Evolutionary conservation across 2,797 vertebrate genomes (phyloP).

Genomic region (Enteromius treurensis): DNA sequence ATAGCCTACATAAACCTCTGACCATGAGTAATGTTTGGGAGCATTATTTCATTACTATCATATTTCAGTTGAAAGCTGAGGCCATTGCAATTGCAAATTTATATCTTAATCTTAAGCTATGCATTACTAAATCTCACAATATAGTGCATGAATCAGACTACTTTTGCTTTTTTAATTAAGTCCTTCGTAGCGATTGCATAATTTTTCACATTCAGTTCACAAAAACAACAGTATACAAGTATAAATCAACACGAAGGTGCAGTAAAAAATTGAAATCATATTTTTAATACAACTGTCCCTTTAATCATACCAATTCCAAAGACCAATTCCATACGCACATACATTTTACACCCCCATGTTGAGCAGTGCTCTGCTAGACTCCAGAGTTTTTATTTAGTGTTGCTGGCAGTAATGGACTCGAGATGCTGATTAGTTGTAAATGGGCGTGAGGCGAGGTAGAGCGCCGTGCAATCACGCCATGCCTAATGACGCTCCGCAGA

Average conservation of each 20-base stretch:
- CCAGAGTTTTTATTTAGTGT: constrained; percentile 41
- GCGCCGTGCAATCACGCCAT: constrained; percentile 62
- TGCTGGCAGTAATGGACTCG: constrained; percentile 63
- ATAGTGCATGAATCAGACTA: background rate
- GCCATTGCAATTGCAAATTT: background rate
- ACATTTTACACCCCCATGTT: constrained; percentile 51
- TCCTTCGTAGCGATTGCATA: background rate
- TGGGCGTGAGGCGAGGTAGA: constrained; percentile 54
- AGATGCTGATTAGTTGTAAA: constrained; percentile 61
- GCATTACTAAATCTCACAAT: background rate
- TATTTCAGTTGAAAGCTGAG: background rate
- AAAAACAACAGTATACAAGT: background rate
- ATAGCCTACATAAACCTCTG: background rate
- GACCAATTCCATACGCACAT: background rate
- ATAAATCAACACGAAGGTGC: background rate
- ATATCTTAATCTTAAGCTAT: background rate
- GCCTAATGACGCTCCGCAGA: constrained; percentile 75
- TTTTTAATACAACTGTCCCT: background rate
- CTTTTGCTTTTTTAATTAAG: background rate
- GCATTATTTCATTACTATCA: background rate
- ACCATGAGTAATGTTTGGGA: background rate
- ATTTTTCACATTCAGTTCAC: background rate
- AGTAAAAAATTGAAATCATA: background rate
- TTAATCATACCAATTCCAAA: background rate
- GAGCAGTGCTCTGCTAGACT: constrained; percentile 49